Evolutionary conservation across 2,797 vertebrate species (phyloP).

Genomic region (Lagodon rhomboides): DNA sequence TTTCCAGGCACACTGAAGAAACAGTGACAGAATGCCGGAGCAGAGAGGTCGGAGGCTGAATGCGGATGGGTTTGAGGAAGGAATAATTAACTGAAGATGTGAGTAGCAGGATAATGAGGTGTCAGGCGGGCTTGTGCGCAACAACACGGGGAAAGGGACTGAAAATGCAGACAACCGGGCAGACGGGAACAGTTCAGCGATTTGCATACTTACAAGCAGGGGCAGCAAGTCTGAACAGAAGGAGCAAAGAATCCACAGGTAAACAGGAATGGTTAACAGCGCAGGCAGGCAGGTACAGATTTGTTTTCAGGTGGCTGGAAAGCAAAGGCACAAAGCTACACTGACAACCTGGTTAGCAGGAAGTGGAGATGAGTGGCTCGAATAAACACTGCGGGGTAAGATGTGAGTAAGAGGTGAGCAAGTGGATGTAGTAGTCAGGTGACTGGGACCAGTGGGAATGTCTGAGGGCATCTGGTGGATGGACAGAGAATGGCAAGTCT

Average conservation of each 20-base stretch:
- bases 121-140: neutral
- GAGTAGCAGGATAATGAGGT: neutral
- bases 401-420: neutral
- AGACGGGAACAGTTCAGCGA: neutral
- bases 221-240: neutral
- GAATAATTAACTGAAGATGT: constrained; percentile 18
- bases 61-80: neutral
- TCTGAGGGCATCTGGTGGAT: neutral
- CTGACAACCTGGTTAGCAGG: too few relatives aligned
- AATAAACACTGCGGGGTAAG: neutral
- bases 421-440: neutral
- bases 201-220: neutral
- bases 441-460: too few relatives aligned
- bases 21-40: neutral
- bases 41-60: neutral
- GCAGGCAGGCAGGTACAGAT: neutral
- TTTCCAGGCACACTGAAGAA: constrained; percentile 10
- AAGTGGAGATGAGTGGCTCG: neutral
- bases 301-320: neutral
- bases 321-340: neutral
- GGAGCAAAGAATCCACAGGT: neutral
- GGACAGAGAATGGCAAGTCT: neutral
- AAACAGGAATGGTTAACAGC: neutral
- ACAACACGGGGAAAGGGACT: neutral
- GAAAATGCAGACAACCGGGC: neutral